Percentiles rank a stretch among this genome's conserved stretches.
Evolutionary conservation across 2,797 vertebrate genomes (phyloP).

Genomic region (Agapornis canus): DNA sequence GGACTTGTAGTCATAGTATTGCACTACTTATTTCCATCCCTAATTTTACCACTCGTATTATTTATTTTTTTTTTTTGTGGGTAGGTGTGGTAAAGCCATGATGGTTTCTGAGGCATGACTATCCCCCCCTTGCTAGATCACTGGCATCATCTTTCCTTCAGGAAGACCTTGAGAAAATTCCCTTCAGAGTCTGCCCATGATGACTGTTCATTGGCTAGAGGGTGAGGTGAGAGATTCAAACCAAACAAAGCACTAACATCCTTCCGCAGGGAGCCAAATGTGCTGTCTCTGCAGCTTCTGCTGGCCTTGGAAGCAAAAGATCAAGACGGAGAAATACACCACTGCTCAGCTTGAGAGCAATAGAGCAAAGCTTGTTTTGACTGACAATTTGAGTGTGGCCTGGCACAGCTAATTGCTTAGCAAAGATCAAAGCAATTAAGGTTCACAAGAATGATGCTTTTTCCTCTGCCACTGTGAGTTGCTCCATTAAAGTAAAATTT

Average conservation of each 20-base stretch:
- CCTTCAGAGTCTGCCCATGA: background rate
- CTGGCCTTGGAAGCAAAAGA: background rate
- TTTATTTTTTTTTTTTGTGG: background rate
- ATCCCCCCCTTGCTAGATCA: background rate
- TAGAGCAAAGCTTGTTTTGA: background rate
- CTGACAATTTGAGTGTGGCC: background rate
- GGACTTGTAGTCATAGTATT: background rate
- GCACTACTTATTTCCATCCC: background rate
- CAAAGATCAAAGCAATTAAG: background rate
- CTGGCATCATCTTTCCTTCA: background rate
- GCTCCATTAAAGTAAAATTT: background rate
- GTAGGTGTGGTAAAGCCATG: background rate
- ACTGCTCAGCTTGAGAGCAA: background rate
- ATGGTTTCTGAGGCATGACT: slow-evolving; percentile 10
- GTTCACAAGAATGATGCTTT: background rate
- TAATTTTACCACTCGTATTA: background rate
- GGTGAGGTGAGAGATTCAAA: slow-evolving; percentile 10
- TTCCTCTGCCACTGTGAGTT: background rate
- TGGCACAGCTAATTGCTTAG: background rate
- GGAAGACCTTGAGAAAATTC: slow-evolving; percentile 29
- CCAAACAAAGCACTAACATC: slow-evolving; percentile 8
- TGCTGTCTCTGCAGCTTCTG: slow-evolving; percentile 46
- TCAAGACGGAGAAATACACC: background rate
- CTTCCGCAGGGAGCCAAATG: background rate
- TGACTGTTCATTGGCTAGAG: background rate